Conservation (phyloP, 2,797 vertebrate genomes). For the Tauraco hartlaubi region DNA sequence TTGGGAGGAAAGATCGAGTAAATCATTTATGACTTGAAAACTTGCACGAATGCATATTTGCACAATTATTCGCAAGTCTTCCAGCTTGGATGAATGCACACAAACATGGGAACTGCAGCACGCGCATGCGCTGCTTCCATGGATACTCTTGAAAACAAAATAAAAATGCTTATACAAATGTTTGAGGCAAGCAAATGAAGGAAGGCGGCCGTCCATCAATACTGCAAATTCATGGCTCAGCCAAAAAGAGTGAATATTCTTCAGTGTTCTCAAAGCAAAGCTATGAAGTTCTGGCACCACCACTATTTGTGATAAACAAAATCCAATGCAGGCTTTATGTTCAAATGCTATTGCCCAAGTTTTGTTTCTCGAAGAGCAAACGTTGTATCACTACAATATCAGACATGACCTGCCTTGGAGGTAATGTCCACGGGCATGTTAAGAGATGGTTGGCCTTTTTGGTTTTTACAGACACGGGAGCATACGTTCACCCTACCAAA, state of each 20-base stretch:
- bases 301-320: neutral
- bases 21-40: neutral
- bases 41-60: constrained; percentile 19
- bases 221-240: neutral
- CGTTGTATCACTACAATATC: neutral
- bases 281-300: neutral
- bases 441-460: neutral
- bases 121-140: constrained; percentile 39
- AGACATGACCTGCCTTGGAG: neutral
- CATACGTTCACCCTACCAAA: rapidly evolving
- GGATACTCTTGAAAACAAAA: constrained; percentile 60
- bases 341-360: neutral
- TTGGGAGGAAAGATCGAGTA: neutral
- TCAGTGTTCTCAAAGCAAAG: constrained; percentile 8
- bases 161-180: constrained; percentile 56
- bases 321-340: neutral
- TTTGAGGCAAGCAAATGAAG: constrained; percentile 59
- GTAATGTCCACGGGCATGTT: neutral
- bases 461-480: neutral
- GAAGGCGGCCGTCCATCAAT: constrained; percentile 38
- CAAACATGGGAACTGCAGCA: neutral
- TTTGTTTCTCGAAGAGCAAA: neutral
- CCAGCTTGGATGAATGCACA: neutral
- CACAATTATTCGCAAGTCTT: constrained; percentile 2
- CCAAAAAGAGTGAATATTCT: constrained; percentile 9